Evolutionary conservation across 2,888 invertebrate genomes (phyloP).

Genomic region (Melanostoma scalare): DNA sequence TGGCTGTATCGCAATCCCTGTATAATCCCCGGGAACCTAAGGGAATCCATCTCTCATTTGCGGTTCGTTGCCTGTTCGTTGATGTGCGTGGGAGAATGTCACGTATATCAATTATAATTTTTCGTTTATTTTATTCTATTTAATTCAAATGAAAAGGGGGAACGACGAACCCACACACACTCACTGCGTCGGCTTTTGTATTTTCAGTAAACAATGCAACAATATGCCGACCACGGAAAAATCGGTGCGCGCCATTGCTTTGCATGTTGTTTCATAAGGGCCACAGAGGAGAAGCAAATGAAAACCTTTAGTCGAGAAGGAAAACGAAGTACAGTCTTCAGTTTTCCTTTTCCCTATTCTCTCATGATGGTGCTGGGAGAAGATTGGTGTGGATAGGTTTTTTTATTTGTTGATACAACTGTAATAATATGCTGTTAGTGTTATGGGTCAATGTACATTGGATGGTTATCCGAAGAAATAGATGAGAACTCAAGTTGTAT

Average conservation of each 20-base stretch:
- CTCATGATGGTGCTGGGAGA: conserved; percentile 8
- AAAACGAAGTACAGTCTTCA: conserved; percentile 69
- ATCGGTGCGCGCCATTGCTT: conserved; percentile 47
- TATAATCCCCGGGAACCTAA: conserved; percentile 31
- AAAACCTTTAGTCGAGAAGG: conserved; percentile 37
- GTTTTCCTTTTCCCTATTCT: conserved; percentile 58
- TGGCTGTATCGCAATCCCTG: conserved; percentile 33
- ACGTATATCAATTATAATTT: conserved; percentile 65
- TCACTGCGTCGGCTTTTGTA: not conserved
- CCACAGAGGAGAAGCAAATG: not conserved
- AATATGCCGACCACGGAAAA: conserved; percentile 31
- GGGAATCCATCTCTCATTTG: conserved; percentile 43
- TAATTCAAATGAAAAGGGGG: conserved; percentile 65
- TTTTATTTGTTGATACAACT: conserved; percentile 43
- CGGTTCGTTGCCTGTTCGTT: conserved; percentile 39
- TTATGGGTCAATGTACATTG: conserved; percentile 68
- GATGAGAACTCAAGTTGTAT: conserved; percentile 17
- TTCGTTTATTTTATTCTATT: conserved; percentile 37
- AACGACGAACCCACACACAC: conserved; percentile 31
- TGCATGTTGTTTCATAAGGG: conserved; percentile 31
- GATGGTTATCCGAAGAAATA: conserved; percentile 36
- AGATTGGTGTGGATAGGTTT: conserved; percentile 23
- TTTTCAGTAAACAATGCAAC: conserved; percentile 17
- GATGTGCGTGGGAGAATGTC: conserved; percentile 69
- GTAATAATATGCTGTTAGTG: conserved; percentile 60